These are phyloP conservation scores for Geotrupes spiniger DNA, from an alignment of 2,888 invertebrate genomes.

Conservation along the genomic window DNA sequence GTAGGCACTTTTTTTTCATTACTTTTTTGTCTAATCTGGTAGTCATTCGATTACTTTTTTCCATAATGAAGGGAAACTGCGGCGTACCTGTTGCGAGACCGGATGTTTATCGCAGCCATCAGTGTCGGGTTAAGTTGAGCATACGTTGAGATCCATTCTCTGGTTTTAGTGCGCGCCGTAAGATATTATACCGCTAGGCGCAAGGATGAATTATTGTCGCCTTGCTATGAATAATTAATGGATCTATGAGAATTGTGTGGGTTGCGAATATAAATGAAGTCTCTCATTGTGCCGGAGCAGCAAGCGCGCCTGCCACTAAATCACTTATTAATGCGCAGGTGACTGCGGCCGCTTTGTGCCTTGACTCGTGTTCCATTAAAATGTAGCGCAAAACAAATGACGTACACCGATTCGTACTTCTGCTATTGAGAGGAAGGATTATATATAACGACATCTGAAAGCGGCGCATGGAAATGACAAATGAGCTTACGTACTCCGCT, in stretches of 20 bases:
- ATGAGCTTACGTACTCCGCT: constrained; percentile 19
- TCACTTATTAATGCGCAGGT: constrained; percentile 44
- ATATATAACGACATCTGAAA: constrained; percentile 29
- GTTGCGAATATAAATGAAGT: constrained; percentile 30
- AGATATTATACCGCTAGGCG: not conserved
- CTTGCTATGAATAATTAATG: constrained; percentile 24
- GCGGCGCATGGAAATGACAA: constrained; percentile 32
- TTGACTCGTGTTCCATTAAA: constrained; percentile 26
- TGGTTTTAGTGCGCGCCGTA: not conserved
- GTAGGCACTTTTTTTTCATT: no score
- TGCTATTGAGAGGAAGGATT: constrained; percentile 37
- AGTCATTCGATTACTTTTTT: constrained; percentile 38
- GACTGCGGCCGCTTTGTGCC: constrained; percentile 36
- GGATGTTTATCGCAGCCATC: constrained; percentile 46
- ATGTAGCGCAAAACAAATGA: constrained; percentile 42
- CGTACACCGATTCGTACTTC: constrained; percentile 48
- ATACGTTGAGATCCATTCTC: constrained; percentile 26
- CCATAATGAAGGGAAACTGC: constrained; percentile 36
- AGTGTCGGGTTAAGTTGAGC: constrained; percentile 43
- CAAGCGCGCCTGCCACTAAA: constrained; percentile 32
- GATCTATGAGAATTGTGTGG: constrained; percentile 29
- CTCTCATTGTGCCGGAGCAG: constrained; percentile 31
- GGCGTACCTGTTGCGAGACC: constrained; percentile 44
- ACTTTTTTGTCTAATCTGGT: constrained; percentile 32
- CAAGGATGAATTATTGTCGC: constrained; percentile 1